Base-by-base conservation (phyloP, 2,113 vertebrate genomes). In the Callithrix jacchus region DNA sequence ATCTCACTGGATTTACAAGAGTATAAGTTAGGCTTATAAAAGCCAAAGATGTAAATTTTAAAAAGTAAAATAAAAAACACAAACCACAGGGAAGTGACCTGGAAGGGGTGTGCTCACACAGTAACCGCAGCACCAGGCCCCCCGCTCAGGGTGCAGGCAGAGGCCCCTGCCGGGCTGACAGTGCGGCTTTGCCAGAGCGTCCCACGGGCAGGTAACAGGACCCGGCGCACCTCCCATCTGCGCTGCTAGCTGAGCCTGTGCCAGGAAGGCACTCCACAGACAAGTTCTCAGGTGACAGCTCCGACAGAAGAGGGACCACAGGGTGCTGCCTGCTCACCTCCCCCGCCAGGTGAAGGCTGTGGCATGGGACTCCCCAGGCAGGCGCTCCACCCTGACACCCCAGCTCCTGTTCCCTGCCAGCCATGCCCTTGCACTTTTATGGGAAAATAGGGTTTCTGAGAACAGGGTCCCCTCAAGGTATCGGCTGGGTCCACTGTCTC, bases 201-300 rank as follows among this genome's bases (percentile, higher is more conserved):
- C 64, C 66, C 1, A 1, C 2, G 8, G 30, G 14, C 42, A n/a
- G 77, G 87, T 54, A 94, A 83, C 10, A 2, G 30, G 70, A 76
- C 32, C 27, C 0, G 0, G 9, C 3, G 0, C 2, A 0, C 7
- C 9, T 42, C 20, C 85, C 81, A 1, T 20, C 93, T 79, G 64
- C 2, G 5, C 6, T 0, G 61, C 61, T 52, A 61, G 27, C n/a
- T 0, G 20, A 86, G 89, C 64, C 73, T 23, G 32, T 35, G 37
- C 45, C 0, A 0, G 52, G 82, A 27, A 64, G 64, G 64, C 42
- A 35, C 73, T 64, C n/a, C 10, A 8, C 0, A 23, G 87, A n/a
- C 68, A 10, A 7, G 32, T 2, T 6, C 45, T n/a, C 11, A 0
- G 17, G 93, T 68, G 58, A 85, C 11, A 0, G 20, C n/a, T 52